Conservation (phyloP, 2,113 vertebrate genomes). For the Scolopax mira region DNA sequence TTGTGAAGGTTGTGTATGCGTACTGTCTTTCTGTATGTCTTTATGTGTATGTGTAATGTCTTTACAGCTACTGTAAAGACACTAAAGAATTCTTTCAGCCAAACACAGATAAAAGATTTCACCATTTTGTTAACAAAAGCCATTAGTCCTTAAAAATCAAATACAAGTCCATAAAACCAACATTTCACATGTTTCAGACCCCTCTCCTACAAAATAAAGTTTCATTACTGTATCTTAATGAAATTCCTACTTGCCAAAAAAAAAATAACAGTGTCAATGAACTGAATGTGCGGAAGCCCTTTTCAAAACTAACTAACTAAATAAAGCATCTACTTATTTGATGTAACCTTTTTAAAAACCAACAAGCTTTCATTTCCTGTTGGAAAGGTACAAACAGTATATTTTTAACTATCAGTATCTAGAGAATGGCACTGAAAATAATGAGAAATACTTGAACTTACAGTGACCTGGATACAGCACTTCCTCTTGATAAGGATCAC, state of each 20-base stretch:
- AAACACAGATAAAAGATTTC: neutral
- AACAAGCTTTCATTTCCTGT: neutral
- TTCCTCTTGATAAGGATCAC: neutral
- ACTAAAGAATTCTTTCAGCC: neutral
- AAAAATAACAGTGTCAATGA: neutral
- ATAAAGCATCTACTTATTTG: neutral
- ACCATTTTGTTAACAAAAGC: neutral
- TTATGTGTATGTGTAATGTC: no score
- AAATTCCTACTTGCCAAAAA: neutral
- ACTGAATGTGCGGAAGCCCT: neutral
- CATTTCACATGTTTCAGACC: neutral
- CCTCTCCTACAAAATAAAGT: neutral
- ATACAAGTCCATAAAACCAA: neutral
- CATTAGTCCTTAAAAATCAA: neutral
- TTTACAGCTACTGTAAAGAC: neutral
- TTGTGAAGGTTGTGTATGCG: neutral
- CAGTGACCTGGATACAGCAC: neutral
- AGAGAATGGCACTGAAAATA: neutral
- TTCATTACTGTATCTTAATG: neutral
- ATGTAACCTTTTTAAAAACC: neutral
- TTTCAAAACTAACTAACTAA: neutral
- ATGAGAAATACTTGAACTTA: conserved; percentile 25
- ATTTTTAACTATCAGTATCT: neutral
- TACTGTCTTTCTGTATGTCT: no score
- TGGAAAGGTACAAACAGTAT: neutral